phyloP scores from a whole-genome alignment of 2,888 invertebrate genomes.

The Eupsilia transversa region DNA sequence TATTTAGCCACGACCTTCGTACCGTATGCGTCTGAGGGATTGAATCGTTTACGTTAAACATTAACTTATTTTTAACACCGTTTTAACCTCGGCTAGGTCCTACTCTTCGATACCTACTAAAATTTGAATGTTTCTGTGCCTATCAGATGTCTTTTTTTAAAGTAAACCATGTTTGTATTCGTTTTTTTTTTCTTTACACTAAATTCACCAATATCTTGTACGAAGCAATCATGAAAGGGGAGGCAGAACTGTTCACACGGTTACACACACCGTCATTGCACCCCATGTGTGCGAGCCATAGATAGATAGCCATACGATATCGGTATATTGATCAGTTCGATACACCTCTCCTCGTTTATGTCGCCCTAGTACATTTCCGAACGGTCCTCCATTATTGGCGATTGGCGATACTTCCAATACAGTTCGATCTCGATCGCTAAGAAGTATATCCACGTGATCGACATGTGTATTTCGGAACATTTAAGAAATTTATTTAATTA shows the following conservation, averaged over 20 bases:
- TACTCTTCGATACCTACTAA: not conserved
- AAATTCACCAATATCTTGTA: not conserved
- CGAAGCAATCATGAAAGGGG: conserved; percentile 39
- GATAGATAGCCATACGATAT: conserved; percentile 67
- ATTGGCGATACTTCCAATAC: conserved; percentile 84
- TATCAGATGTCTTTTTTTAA: too few species aligned
- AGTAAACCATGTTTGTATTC: not conserved
- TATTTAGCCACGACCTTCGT: too few species aligned
- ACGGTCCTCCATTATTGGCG: conserved; percentile 87
- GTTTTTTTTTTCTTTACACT: not conserved
- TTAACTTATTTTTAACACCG: not conserved
- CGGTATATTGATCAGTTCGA: conserved; percentile 86
- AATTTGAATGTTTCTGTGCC: too few species aligned
- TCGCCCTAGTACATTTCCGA: conserved; percentile 86
- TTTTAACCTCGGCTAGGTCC: not conserved
- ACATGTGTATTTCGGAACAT: not conserved
- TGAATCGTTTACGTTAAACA: not conserved
- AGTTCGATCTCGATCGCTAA: conserved; percentile 40
- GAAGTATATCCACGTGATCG: not conserved
- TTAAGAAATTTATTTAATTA: not conserved
- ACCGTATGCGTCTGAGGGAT: not conserved
- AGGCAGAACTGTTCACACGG: conserved; percentile 25
- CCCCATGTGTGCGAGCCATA: conserved; percentile 55
- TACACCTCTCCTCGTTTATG: conserved; percentile 76
- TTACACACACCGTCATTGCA: conserved; percentile 38